These are phyloP conservation scores for Dryocosmus kuriphilus DNA, from an alignment of 2,888 invertebrate genomes.

Conservation along the genomic window DNA sequence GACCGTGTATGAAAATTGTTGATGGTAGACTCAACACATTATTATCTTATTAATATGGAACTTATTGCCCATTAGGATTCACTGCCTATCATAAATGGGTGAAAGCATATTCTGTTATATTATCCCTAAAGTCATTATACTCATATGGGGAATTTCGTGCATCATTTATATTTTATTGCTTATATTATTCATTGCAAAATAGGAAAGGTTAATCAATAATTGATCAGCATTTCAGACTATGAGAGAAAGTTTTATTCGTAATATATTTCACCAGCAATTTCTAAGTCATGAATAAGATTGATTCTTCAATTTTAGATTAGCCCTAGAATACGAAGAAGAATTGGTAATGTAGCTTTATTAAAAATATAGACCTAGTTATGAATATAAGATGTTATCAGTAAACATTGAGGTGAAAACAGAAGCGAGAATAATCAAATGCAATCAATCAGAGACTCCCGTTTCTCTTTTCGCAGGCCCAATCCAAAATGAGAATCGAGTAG, in stretches of 20 bases:
- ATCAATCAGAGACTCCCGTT: background rate
- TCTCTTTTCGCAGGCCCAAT: background rate
- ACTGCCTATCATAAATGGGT: conserved; percentile 17
- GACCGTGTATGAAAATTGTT: conserved; percentile 3
- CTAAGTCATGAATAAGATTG: background rate
- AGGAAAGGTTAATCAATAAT: background rate
- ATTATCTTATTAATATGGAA: conserved; percentile 24
- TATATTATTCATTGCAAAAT: background rate
- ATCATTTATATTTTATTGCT: background rate
- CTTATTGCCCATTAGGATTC: background rate
- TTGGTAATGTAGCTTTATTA: background rate
- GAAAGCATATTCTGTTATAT: conserved; percentile 9
- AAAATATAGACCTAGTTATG: background rate
- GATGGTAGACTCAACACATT: conserved; percentile 22
- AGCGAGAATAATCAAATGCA: background rate
- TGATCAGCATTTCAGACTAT: too few species aligned
- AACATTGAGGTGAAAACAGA: background rate
- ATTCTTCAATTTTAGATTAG: background rate
- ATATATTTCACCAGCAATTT: background rate
- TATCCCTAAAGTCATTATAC: background rate
- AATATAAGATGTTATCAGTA: background rate
- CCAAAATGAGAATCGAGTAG: conserved; percentile 4
- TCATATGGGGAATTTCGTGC: background rate
- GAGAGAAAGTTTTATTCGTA: background rate
- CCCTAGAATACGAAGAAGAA: background rate